Evolutionary conservation across 2,113 vertebrate genomes (phyloP).

Genomic region (Phocoena phocoena): DNA sequence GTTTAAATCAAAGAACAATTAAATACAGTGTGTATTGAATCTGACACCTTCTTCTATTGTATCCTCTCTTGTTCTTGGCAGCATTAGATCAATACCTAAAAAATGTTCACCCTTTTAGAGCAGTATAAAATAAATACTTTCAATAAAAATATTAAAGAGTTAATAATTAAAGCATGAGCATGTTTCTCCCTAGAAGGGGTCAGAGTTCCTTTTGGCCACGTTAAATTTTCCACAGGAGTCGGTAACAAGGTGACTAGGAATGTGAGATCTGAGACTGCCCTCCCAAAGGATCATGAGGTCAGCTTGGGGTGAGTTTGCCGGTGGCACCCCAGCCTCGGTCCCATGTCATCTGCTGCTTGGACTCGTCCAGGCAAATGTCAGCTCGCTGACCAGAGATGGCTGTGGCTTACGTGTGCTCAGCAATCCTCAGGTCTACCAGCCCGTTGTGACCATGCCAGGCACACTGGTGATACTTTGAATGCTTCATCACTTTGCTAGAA

Average conservation of each 20-base stretch:
- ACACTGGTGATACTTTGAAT: background rate
- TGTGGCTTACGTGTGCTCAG: background rate
- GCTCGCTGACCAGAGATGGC: background rate
- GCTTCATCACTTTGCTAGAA: background rate
- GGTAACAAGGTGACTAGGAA: background rate
- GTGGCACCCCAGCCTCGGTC: background rate
- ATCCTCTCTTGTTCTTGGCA: conserved; percentile 52
- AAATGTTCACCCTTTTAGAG: background rate
- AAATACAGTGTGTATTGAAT: background rate
- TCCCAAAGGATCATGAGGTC: background rate
- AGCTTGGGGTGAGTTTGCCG: background rate
- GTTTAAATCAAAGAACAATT: background rate
- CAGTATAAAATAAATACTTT: conserved; percentile 55
- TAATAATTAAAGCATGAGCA: conserved; percentile 2
- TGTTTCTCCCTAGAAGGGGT: background rate
- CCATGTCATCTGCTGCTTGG: background rate
- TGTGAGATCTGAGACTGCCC: background rate
- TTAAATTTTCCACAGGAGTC: background rate
- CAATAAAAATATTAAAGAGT: conserved; percentile 23
- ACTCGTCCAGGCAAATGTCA: background rate
- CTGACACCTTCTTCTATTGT: background rate
- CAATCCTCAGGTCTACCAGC: background rate
- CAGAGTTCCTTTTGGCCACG: background rate
- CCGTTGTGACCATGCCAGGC: fast-evolving
- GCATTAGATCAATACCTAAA: background rate